Evolutionary conservation across 2,888 invertebrate genomes (phyloP), one percentile per base, ranked within the genome.

Genomic region (Microctonus brassicae): DNA sequence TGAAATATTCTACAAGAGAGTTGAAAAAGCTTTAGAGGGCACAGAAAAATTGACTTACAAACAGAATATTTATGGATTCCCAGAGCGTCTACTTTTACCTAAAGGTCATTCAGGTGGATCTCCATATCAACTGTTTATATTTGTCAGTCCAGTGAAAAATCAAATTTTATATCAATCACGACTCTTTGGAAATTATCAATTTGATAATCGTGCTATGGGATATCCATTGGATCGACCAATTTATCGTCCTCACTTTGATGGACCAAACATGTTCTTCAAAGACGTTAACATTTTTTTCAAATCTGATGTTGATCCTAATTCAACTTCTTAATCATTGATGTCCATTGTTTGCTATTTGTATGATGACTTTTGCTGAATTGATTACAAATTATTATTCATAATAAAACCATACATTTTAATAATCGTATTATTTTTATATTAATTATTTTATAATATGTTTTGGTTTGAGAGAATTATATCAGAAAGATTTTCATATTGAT

Each of bases 161-260:
- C 87, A 90, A 55, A 88, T 88, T 66, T 86, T 86, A 65, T 89
- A 87, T 70, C 88, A 84, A 84, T 90, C 88, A 3, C 79, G 81
- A 74, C 68, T 86, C 75, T 82, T 85, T 77, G 85, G 88, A 65
- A 70, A 75, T 36, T 82, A 88, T 64, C 80, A 84, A 68, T 88
- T 92, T 60, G 94, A 94, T 84, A 90, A 89, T 76, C 90, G 90
- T 84, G 90, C 94, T 58, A 89, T 92, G 80, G 94, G 93, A 67
- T 95, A 91, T 90, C 95, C 95, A 74, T 90, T 95, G 83, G 94
- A 95, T 83, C 92, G 93, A 78, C 88, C 89, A 24, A 90, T 93
- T 80, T 88, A 86, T 72, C 88, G 91, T 58, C 87, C 87, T 62
- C 89, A 88, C 74, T 93, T 92, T 89, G 89, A 89, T 77, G 91